Base-by-base conservation (phyloP, 2,113 vertebrate genomes). In the Callospermophilus lateralis region DNA sequence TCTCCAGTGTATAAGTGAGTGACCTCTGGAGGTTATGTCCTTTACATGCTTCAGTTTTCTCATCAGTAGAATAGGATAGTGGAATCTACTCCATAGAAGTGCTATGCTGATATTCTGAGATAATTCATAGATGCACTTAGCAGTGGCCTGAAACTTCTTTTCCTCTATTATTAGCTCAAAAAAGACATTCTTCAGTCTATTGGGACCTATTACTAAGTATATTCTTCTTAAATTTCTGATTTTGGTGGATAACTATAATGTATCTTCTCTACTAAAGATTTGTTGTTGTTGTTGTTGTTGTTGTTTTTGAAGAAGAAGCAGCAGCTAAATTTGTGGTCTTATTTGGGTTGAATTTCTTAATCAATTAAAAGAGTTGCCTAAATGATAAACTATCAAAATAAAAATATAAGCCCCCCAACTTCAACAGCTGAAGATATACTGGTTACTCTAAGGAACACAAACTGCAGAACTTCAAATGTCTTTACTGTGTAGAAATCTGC, bases 391-490 rank as follows among this genome's bases (percentile, higher is more conserved):
- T 70, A 76, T 6, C 34, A 88, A 37, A 65, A 28, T 70, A 58
- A 90, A 92, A 89, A 13, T 7, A 1, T 32, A 89, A 55, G 30
- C 80, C 30, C 48, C 19, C 58, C 28, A 61, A 6, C 30, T 4
- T 94, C 79, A 51, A 45, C 6, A 80, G n/a, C 84, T 84, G 94
- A 94, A 95, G 34, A 77, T 86, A 30, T 12, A 58, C 61, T 58
- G 90, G 92, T 93, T 86, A 17, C 81, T 97, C 97, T 81, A 90
- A 96, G 88, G 74, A 78, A 42, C 17, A 42, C 30, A 86, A 78
- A 76, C 80, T 96, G 26, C 84, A 93, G 90, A 91, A 95, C 84
- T 45, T 95, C 77, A 93, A 73, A 76, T 37, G 88, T 63, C 97
- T 93, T 68, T 6, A 8, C 51, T 94, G 48, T 92, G 15, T 55